These are phyloP conservation scores for Xiphydria camelus DNA, from an alignment of 2,888 invertebrate genomes.

Conservation along the genomic window DNA sequence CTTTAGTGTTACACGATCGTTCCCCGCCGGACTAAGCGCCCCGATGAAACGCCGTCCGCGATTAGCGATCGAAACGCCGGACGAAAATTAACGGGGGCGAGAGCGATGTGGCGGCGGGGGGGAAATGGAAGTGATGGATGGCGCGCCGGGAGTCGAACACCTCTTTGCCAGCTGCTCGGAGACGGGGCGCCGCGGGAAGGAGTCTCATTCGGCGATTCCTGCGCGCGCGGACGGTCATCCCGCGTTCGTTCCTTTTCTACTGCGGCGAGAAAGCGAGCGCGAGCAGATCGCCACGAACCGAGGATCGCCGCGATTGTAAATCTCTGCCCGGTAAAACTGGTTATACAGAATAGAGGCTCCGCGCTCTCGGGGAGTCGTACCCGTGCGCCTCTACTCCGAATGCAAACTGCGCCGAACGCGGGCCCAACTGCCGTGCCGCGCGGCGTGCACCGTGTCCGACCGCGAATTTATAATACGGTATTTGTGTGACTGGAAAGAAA, in stretches of 20 bases:
- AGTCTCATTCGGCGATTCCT: too few species aligned
- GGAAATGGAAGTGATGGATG: too few species aligned
- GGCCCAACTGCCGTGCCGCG: neutral
- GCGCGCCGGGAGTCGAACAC: too few species aligned
- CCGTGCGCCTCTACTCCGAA: constrained; percentile 38
- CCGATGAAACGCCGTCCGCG: neutral
- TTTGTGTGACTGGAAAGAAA: too few species aligned
- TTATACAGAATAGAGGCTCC: constrained; percentile 53
- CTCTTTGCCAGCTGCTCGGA: too few species aligned
- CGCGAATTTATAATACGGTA: neutral
- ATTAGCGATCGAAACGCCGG: neutral
- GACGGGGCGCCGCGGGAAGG: too few species aligned
- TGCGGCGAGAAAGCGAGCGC: too few species aligned
- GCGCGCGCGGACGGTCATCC: too few species aligned
- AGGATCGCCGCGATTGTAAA: constrained; percentile 44
- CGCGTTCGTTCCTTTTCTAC: too few species aligned
- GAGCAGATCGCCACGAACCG: constrained; percentile 9
- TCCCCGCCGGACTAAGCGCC: neutral
- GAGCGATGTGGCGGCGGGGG: too few species aligned
- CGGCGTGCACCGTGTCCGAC: neutral
- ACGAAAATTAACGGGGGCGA: too few species aligned
- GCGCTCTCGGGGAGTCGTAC: constrained; percentile 41
- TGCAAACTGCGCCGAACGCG: constrained; percentile 36
- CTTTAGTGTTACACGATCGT: neutral
- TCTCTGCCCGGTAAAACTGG: constrained; percentile 50